Conservation (phyloP, 2,113 vertebrate genomes). For the Nibea coibor region DNA sequence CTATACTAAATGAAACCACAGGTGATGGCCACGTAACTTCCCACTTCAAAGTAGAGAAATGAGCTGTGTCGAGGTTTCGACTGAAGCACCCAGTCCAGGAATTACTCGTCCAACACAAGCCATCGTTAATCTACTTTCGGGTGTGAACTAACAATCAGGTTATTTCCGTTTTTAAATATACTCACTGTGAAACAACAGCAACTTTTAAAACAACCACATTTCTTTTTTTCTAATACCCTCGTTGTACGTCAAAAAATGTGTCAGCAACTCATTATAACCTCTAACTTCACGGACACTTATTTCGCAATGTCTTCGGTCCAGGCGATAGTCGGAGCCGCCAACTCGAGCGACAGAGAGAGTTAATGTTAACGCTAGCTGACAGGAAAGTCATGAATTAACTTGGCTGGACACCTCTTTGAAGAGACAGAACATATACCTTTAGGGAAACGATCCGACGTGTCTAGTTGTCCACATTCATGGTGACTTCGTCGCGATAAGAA, state of each 20-base stretch:
- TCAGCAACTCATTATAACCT: background rate
- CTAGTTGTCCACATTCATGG: constrained; percentile 50
- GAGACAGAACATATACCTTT: constrained; percentile 56
- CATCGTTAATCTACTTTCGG: constrained; percentile 13
- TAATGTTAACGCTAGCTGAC: constrained; percentile 47
- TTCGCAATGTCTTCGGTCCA: constrained; percentile 35
- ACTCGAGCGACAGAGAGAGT: constrained; percentile 47
- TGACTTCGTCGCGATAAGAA: constrained; percentile 34
- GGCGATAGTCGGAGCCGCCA: constrained; percentile 62
- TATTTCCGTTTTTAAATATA: fast-evolving
- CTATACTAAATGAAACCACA: background rate
- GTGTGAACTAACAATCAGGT: background rate
- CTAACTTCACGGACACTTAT: constrained; percentile 35
- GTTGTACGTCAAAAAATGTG: fast-evolving
- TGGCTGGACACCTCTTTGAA: background rate
- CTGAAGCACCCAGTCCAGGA: constrained; percentile 8
- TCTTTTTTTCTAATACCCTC: background rate
- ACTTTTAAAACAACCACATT: background rate
- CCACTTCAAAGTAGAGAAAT: background rate
- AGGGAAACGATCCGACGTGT: background rate
- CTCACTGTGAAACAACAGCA: background rate
- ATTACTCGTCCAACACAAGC: constrained; percentile 13
- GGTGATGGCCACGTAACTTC: background rate
- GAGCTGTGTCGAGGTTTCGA: background rate
- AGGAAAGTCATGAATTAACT: constrained; percentile 34